These are phyloP conservation scores for Anabacerthia variegaticeps DNA, from an alignment of 2,797 vertebrate species.

Conservation along the genomic window DNA sequence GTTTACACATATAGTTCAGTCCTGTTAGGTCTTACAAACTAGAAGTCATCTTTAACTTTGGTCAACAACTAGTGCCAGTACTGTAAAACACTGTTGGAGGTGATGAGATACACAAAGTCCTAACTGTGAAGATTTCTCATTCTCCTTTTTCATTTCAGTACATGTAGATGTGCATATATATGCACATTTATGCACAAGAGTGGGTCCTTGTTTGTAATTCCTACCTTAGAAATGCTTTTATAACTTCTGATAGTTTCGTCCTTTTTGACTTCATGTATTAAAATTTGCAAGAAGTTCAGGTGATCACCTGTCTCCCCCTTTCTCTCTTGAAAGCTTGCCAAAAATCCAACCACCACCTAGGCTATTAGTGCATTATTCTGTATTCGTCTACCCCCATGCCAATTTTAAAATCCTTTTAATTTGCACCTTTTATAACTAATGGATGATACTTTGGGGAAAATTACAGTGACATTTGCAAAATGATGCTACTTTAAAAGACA, in stretches of 20 bases:
- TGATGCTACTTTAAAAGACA: conserved; percentile 64
- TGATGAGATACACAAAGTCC: neutral
- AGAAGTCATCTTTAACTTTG: neutral
- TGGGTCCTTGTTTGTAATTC: neutral
- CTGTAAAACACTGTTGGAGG: neutral
- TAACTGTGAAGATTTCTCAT: neutral
- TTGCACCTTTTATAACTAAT: conserved; percentile 68
- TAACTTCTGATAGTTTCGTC: neutral
- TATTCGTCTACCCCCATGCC: conserved; percentile 1
- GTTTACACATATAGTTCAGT: neutral
- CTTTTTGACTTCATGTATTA: neutral
- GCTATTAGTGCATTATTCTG: conserved; percentile 38
- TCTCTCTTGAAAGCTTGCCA: conserved; percentile 4
- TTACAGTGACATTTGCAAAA: conserved; percentile 70
- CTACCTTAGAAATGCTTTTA: neutral
- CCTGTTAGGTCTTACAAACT: neutral
- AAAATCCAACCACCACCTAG: conserved; percentile 17
- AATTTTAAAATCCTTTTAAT: conserved; percentile 55
- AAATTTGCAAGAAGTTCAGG: conserved; percentile 1
- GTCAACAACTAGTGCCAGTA: neutral
- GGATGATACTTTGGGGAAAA: conserved; percentile 64
- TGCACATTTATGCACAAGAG: neutral
- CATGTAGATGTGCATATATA: neutral
- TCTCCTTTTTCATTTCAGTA: neutral
- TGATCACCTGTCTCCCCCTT: neutral